These are phyloP conservation scores for Acinonyx jubatus DNA, from an alignment of 2,113 vertebrate genomes.

Conservation along the genomic window DNA sequence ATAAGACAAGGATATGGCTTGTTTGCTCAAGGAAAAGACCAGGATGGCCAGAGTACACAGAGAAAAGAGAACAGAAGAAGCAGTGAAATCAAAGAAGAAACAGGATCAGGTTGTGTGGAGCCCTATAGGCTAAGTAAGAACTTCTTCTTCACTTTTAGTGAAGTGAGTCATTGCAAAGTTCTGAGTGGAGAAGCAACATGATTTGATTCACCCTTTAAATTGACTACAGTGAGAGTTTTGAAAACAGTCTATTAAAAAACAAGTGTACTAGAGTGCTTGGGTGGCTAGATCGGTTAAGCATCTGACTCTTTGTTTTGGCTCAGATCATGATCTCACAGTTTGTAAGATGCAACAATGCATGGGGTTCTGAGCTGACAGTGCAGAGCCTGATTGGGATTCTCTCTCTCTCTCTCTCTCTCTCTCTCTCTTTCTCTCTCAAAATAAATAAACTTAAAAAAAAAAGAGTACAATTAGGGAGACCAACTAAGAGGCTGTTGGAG, in stretches of 20 bases:
- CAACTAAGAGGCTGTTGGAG: neutral
- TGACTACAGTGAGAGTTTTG: neutral
- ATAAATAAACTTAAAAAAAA: no score
- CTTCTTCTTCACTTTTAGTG: neutral
- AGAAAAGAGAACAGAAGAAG: neutral
- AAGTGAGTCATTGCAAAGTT: neutral
- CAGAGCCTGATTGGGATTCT: no score
- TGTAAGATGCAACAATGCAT: no score
- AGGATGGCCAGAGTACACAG: neutral
- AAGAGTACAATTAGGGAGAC: neutral
- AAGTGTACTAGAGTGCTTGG: neutral
- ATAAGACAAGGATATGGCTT: neutral
- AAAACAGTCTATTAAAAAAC: neutral
- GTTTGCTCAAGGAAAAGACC: neutral
- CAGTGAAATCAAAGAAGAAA: neutral
- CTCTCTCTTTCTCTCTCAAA: no score
- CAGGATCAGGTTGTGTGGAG: rapidly evolving
- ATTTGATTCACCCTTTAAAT: neutral
- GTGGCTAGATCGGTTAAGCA: no score
- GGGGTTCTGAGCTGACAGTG: no score
- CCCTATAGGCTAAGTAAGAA: neutral
- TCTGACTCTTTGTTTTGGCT: no score
- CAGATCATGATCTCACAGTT: no score
- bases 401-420: no score
- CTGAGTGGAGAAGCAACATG: neutral